A percentile compares a stretch with the other conserved stretches of the same genome.
Evolutionary conservation across 2,113 vertebrate species (phyloP).

Genomic region (Fulmarus glacialis): DNA sequence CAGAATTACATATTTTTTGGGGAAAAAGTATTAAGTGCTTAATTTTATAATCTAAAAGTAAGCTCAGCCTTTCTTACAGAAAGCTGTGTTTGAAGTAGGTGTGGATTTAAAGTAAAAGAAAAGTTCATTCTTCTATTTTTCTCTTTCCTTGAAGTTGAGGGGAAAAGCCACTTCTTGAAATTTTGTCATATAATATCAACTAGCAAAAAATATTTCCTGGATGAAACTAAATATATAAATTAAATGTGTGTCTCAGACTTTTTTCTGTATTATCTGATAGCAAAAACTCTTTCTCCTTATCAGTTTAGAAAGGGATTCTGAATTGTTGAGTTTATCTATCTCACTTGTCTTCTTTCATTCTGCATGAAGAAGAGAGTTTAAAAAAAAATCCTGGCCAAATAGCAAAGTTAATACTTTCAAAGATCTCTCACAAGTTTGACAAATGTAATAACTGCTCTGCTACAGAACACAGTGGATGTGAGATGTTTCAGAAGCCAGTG

Average conservation of each 20-base stretch:
- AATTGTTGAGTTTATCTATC: neutral
- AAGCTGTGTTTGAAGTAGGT: neutral
- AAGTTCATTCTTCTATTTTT: neutral
- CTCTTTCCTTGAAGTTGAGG: neutral
- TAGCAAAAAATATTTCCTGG: neutral
- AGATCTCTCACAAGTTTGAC: neutral
- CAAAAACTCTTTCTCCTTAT: neutral
- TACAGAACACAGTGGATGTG: neutral
- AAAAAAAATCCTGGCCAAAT: neutral
- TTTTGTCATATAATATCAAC: neutral
- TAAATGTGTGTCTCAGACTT: neutral
- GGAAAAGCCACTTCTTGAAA: neutral
- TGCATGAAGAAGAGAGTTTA: neutral
- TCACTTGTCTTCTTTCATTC: neutral
- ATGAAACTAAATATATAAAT: neutral
- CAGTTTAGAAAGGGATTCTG: neutral
- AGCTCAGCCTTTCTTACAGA: neutral
- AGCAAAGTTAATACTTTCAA: neutral
- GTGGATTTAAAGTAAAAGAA: neutral
- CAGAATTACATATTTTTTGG: neutral
- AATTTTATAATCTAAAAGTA: neutral
- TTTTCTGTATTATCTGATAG: neutral
- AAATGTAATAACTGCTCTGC: neutral
- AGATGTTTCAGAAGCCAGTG: neutral
- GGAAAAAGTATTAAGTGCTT: neutral